These are phyloP conservation scores for Podotricha telesiphe DNA, from an alignment of 2,888 invertebrate species.

Conservation along the genomic window DNA sequence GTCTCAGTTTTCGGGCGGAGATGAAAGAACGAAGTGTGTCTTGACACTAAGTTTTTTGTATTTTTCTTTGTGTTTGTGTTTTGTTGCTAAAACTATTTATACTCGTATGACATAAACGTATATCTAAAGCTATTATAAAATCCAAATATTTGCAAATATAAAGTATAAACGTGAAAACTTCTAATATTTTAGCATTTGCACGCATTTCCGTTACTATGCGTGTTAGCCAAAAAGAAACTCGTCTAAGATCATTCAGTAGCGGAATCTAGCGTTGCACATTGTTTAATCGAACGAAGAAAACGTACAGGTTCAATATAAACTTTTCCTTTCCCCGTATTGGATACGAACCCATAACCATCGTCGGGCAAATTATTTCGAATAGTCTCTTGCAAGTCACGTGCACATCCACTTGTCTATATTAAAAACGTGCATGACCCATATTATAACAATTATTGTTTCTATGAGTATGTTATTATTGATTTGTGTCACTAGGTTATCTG, in stretches of 20 bases:
- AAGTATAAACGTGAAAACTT: neutral
- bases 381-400: neutral
- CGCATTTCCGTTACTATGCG: neutral
- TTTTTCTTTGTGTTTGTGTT: too few species aligned
- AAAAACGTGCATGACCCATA: constrained; percentile 24
- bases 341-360: neutral
- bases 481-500: constrained; percentile 42
- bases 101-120: too few species aligned
- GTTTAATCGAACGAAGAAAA: neutral
- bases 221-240: neutral
- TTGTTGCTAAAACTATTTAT: too few species aligned
- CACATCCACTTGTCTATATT: neutral
- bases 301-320: too few species aligned
- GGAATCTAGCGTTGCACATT: neutral
- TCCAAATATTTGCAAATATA: too few species aligned
- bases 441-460: constrained; percentile 11
- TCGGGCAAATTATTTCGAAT: neutral
- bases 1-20: too few species aligned
- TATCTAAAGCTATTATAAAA: too few species aligned
- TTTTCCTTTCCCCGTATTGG: neutral
- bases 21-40: too few species aligned
- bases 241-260: neutral
- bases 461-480: constrained; percentile 40
- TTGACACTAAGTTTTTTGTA: too few species aligned
- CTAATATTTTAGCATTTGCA: neutral